Percentiles rank a stretch among this genome's conserved stretches.
These are phyloP conservation scores for Xylocopa sonorina DNA, from an alignment of 1,140 invertebrate species.

Conservation along the genomic window DNA sequence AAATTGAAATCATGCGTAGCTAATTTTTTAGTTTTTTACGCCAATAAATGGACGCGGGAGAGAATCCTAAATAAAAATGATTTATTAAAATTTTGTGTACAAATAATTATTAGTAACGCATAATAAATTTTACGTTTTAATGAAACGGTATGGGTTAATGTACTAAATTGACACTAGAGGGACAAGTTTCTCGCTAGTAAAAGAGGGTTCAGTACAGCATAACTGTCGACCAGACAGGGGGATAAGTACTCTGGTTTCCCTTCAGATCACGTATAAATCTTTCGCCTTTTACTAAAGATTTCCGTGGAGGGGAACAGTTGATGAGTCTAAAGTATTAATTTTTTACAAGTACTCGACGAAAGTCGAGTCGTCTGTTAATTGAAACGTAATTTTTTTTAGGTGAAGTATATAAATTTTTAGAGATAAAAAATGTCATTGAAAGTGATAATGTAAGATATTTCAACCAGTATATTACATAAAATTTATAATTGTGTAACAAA, in stretches of 20 bases:
- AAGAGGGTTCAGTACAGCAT: background rate
- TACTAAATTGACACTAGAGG: background rate
- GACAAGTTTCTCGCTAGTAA: constrained; percentile 2
- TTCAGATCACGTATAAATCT: constrained; percentile 65
- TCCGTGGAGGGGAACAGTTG: constrained; percentile 67
- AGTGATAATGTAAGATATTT: too few relatives aligned
- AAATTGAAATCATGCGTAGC: too few relatives aligned
- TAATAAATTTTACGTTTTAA: background rate
- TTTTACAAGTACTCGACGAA: constrained; percentile 36
- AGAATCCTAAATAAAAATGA: too few relatives aligned
- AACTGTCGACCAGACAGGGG: background rate
- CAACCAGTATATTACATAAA: too few relatives aligned
- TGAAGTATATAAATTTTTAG: too few relatives aligned
- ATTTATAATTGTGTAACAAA: too few relatives aligned
- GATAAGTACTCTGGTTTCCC: constrained; percentile 54
- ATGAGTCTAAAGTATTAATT: constrained; percentile 58
- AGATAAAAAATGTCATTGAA: too few relatives aligned
- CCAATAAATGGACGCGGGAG: too few relatives aligned
- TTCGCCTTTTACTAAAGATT: constrained; percentile 72
- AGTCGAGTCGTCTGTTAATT: constrained; percentile 33
- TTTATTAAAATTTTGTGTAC: too few relatives aligned
- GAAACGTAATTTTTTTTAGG: constrained; percentile 5
- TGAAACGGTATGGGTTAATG: background rate
- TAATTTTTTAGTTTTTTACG: too few relatives aligned
- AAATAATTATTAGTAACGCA: too few relatives aligned